Evolutionary conservation across 2,113 vertebrate genomes (phyloP).

Genomic region (Zeus faber): DNA sequence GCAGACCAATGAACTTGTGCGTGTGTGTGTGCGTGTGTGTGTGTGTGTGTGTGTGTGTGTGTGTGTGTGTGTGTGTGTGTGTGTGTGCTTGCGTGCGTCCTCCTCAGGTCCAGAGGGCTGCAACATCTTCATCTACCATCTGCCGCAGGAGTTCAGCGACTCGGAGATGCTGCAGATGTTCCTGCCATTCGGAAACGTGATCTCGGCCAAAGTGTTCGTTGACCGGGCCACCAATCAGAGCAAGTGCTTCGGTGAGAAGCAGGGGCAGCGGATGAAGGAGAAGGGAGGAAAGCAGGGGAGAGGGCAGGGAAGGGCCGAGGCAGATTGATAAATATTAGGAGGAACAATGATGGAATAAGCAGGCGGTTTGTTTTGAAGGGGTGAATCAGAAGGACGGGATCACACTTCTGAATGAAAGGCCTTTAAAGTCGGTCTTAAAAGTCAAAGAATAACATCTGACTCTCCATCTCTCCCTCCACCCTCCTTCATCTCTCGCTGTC

Average conservation of each 20-base stretch:
- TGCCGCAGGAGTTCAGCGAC: constrained; percentile 98
- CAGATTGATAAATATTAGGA: neutral
- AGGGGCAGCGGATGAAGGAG: neutral
- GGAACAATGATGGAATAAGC: neutral
- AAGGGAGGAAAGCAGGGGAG: neutral
- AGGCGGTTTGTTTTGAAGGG: neutral
- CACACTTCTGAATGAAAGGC: neutral
- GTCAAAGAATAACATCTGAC: neutral
- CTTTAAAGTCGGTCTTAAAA: neutral
- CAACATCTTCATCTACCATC: constrained; percentile 99
- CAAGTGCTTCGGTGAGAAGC: constrained; percentile 93
- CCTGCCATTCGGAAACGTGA: constrained; percentile 95
- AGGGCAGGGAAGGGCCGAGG: constrained; percentile 1
- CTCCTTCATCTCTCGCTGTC: neutral
- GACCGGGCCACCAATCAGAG: constrained; percentile 97
- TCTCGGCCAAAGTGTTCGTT: constrained; percentile 97
- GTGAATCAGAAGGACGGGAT: too few species aligned
- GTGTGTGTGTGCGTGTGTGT: constrained; percentile 9
- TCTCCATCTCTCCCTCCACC: neutral
- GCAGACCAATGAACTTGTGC: too few species aligned
- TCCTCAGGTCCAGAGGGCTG: constrained; percentile 90
- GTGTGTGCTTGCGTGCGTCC: constrained; percentile 26
- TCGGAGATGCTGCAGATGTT: constrained; percentile 98
- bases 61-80: constrained; percentile 16
- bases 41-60: constrained; percentile 5